Base-by-base conservation (phyloP, 2,888 invertebrate species). In the Sialis fuliginosa region DNA sequence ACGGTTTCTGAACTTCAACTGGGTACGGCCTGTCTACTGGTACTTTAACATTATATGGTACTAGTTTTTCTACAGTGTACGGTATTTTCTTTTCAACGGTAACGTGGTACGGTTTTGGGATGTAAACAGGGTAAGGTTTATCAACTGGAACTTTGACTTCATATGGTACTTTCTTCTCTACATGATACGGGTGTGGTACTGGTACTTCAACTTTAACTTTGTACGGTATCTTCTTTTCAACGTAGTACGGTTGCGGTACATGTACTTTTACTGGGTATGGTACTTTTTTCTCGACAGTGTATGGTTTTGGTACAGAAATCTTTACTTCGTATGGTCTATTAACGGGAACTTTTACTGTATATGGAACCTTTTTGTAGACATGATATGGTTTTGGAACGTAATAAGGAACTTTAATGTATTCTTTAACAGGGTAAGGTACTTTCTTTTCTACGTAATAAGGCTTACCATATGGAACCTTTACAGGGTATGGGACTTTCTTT, bases 1-100 rank as follows among this genome's bases (percentile, higher is more conserved):
- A 78, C 60, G 81, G 81, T 57, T 83, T 85, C 53, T 83, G 77
- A 31, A 86, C 75, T 4, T 77, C 76, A 6, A 85, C 83, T 51
- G 81, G 76, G 65, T 85, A 85, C 44, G 85, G 85, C 63, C 82
- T 84, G 65, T 85, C 84, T 32, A 85, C 80, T 48, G 76, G 81
- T 9, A 85, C 81, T 60, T 84, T 84, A 6, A 85, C 77, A 59
- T 81, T 82, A 54, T 75, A 78, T 51, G 85, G 85, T 45, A 81
- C 80, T 49, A 81, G 81, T 69, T 79, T 85, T 56, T 82, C 82
- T 10, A 86, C 78, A 52, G 78, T 75, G 57, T 79, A 77, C 35
- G 85, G 85, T 46, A 81, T 71, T 60, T 80, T 84, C 62, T 71
- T 76, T 55, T 72, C 71, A 22, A 77, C 76, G 52, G 75, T 72